Evolutionary conservation across 2,797 vertebrate genomes (phyloP).

Genomic region (Macrochelys suwanniensis): DNA sequence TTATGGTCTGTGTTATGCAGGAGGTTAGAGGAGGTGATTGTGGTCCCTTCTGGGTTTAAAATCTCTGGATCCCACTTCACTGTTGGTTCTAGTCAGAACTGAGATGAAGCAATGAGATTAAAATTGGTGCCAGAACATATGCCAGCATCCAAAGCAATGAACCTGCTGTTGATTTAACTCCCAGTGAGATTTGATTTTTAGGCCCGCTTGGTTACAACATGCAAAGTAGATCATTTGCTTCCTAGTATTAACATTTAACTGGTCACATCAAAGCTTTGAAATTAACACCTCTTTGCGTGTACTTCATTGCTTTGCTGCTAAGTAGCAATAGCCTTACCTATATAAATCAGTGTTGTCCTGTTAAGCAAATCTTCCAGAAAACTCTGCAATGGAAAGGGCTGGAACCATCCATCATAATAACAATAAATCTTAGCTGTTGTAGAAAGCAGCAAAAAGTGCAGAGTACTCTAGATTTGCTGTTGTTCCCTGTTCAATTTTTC

Average conservation of each 20-base stretch:
- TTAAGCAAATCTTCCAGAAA: too few species aligned
- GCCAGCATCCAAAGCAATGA: background rate
- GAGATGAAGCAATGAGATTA: background rate
- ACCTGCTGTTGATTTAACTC: background rate
- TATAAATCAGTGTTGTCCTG: too few species aligned
- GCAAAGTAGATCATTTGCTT: background rate
- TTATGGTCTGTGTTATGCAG: background rate
- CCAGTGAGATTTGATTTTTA: background rate
- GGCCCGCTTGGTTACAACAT: background rate
- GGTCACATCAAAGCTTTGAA: background rate
- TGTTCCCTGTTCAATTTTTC: rapidly evolving
- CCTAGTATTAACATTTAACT: background rate
- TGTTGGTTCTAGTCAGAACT: background rate
- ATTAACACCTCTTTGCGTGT: background rate
- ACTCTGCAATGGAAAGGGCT: too few species aligned
- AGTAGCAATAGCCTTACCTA: background rate
- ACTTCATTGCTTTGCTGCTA: background rate
- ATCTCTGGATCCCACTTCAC: background rate
- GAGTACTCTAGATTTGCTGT: background rate
- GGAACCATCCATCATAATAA: too few species aligned
- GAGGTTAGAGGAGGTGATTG: too few species aligned
- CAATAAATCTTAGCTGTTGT: background rate
- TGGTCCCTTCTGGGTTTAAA: background rate
- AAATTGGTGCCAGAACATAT: background rate
- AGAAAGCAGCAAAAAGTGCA: background rate